Evolutionary conservation across 2,797 vertebrate genomes (phyloP), one percentile per base, ranked within the genome.

Genomic region (Macrochelys suwanniensis): DNA sequence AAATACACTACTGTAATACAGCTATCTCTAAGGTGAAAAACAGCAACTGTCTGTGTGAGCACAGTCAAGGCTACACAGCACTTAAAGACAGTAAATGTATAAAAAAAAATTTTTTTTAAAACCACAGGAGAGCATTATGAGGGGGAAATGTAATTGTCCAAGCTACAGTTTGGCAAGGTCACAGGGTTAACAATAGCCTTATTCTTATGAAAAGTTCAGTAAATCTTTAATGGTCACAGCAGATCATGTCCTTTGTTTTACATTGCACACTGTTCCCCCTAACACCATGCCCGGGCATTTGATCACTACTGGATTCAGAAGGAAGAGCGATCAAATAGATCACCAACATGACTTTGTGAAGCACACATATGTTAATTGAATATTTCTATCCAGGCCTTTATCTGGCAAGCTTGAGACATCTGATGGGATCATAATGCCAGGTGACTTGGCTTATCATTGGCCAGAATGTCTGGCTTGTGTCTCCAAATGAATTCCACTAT

Each of bases 341-440:
- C 50, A 49, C 3, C 37, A 71, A 19, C 11, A 49, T 74, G 17
- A 0, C 78, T 59, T 71, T 26, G 37, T 37, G 12, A 4, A 0
- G 2, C 19, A 71, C 50, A 54, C 26, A 45, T 5, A 42, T 23
- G 3, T 71, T 89, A 15, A 19, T 6, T 53, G 23, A 61, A 0
- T 19, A 5, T 88, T 90, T 80, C 11, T 80, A 59, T 19, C 47
- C 53, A 2, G 12, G 4, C 1, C 3, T 74, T 74, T 4, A 37
- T 68, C 49, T 77, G 17, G 37, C 49, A 19, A 9, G 17, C n/a
- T 45, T 57, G 76, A 54, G 78, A 68, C 51, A 8, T 33, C 15
- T 50, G 31, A 51, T 45, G 82, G 89, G 50, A 57, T 82, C 82
- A 1, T 0, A 65, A 28, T 0, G 0, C 4, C 56, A 26, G 49